Evolutionary conservation across 2,113 vertebrate genomes (phyloP), one percentile per base, ranked within the genome.

Genomic region (Hylia prasina): DNA sequence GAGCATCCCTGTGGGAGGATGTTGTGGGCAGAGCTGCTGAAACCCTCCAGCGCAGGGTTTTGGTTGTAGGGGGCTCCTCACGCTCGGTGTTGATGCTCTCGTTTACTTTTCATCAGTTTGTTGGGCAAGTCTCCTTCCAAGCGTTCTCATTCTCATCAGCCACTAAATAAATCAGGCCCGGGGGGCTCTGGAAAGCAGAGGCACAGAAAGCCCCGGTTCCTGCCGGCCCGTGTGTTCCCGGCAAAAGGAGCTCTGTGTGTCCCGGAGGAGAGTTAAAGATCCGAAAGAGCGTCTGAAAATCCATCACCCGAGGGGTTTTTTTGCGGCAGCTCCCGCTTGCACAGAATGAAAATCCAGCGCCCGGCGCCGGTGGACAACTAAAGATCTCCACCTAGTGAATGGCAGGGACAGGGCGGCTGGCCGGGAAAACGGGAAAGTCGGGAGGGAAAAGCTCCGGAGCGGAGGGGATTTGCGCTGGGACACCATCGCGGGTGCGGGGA

Each of bases 331-430:
- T 76, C 75, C 48, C 6, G 3, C 25, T 6, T 3, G 82, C 50
- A 21, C 45, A 5, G 57, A 33, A 75, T 51, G 75, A n/a, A 47
- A 93, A 91, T 22, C 7, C 66, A 15, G 90, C 82, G 82, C 53
- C 66, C 14, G 4, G 58, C 0, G 7, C n/a, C 28, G 7, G 10
- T 4, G 58, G 48, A 57, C 60, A 30, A 51, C 48, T 83, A 15
- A 96, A 96, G 86, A 80, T 95, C 96, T 78, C 97, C 96, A 95
- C 88, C 94, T 97, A 96, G 94, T 60, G 97, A 93, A 7, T 5
- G 0, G 4, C 45, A 78, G 57, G 7, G 40, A 56, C 35, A 56
- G 71, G 24, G 53, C 48, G 25, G 73, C 66, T 31, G 15, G 56
- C 24, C 0, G 1, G 24, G 40, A 23, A 21, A 27, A 3, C 0